Conservation (phyloP, 2,797 vertebrate species). For the Hydrocynus forskahlii region DNA sequence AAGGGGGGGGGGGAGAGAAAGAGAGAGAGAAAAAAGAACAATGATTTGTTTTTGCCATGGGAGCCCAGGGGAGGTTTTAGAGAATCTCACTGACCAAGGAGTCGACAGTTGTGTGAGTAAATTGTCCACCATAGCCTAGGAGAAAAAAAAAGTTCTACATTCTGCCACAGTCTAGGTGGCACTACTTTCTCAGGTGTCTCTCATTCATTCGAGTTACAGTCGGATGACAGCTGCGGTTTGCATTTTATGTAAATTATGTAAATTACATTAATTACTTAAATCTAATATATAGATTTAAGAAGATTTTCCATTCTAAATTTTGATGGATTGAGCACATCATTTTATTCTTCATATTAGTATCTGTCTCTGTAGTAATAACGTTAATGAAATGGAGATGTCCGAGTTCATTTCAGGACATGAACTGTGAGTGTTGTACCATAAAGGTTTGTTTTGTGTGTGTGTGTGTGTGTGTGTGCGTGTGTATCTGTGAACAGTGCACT, state of each 20-base stretch:
- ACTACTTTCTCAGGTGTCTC: slow-evolving; percentile 22
- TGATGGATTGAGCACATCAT: too few species aligned
- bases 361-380: too few species aligned
- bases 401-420: not conserved
- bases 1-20: not conserved
- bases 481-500: not conserved
- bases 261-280: too few species aligned
- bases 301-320: too few species aligned
- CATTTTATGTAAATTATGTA: too few species aligned
- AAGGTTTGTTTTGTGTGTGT: not conserved
- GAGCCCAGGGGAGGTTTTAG: slow-evolving; percentile 65
- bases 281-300: too few species aligned
- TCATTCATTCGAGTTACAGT: not conserved
- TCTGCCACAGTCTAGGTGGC: slow-evolving; percentile 48
- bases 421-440: not conserved
- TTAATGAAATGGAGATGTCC: too few species aligned
- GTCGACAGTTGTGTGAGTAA: slow-evolving; percentile 64
- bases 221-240: too few species aligned
- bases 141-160: slow-evolving; percentile 46
- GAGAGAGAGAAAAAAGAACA: slow-evolving; percentile 67
- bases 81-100: slow-evolving; percentile 55
- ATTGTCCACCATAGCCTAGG: slow-evolving; percentile 56
- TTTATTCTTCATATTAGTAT: too few species aligned
- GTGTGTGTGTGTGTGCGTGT: not conserved
- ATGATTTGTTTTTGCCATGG: slow-evolving; percentile 75